A percentile compares a stretch with the other conserved stretches of the same genome.
Evolutionary conservation across 2,113 vertebrate genomes (phyloP).

Genomic region (Sebastes schlegelii): DNA sequence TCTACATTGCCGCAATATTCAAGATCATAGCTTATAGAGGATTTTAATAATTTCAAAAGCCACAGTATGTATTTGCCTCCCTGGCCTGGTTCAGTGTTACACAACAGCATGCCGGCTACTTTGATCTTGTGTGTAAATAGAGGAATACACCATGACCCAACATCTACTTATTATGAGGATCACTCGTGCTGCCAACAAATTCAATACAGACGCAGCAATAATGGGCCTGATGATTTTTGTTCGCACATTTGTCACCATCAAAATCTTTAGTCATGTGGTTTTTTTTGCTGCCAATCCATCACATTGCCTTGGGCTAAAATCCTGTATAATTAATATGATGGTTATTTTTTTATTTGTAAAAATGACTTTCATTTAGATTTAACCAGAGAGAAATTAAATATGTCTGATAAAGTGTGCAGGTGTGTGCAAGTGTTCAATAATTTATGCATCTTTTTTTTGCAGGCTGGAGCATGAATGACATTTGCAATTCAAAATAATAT

Average conservation of each 20-base stretch:
- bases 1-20: not conserved
- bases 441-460: slow-evolving; percentile 27
- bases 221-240: not conserved
- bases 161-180: slow-evolving; percentile 13
- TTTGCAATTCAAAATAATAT: slow-evolving; percentile 61
- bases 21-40: slow-evolving; percentile 7
- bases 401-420: slow-evolving; percentile 14
- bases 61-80: not conserved
- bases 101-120: slow-evolving; percentile 8
- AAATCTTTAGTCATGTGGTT: not conserved
- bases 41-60: slow-evolving; percentile 20
- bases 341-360: slow-evolving; percentile 1
- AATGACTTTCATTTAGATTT: not conserved
- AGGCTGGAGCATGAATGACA: slow-evolving; percentile 27
- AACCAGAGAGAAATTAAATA: slow-evolving; percentile 26
- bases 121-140: slow-evolving; percentile 33
- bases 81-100: slow-evolving; percentile 2
- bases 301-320: not conserved
- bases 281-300: slow-evolving; percentile 1
- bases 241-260: slow-evolving; percentile 11
- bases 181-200: not conserved
- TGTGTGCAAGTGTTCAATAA: slow-evolving; percentile 38
- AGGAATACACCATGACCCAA: slow-evolving; percentile 25
- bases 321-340: not conserved
- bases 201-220: not conserved